phyloP scores from a whole-genome alignment of 2,113 vertebrate genomes.

The Saimiri boliviensis region DNA sequence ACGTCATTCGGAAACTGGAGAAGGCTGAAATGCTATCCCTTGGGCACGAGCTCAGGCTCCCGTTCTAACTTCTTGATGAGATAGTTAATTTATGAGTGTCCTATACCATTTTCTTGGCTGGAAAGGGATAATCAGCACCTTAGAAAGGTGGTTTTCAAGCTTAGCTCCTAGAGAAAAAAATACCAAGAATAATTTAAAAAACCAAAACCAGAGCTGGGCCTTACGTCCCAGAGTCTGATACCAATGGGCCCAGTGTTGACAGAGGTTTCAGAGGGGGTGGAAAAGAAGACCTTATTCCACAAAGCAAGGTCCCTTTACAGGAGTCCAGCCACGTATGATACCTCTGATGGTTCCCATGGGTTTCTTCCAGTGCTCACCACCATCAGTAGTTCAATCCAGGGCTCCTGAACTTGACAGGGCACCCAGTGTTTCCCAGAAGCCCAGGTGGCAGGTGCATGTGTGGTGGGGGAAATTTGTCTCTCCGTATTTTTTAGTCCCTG shows the following conservation, averaged over 20 bases:
- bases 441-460: not conserved
- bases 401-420: not conserved
- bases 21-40: no score
- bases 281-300: not conserved
- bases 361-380: not conserved
- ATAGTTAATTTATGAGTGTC: not conserved
- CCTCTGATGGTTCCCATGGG: not conserved
- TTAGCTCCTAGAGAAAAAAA: not conserved
- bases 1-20: not conserved
- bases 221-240: not conserved
- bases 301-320: not conserved
- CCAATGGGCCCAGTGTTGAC: not conserved
- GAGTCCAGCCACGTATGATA: not conserved
- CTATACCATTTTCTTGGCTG: not conserved
- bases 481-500: not conserved
- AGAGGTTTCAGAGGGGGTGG: not conserved
- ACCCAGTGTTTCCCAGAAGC: not conserved
- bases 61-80: rapidly evolving
- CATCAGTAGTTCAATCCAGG: not conserved
- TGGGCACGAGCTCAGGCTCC: not conserved
- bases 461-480: not conserved
- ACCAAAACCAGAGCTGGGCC: not conserved
- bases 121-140: not conserved
- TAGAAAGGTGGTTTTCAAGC: not conserved
- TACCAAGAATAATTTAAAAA: not conserved